Base-by-base conservation (phyloP, 1,140 invertebrate species). In the Reticulitermes speratus region DNA sequence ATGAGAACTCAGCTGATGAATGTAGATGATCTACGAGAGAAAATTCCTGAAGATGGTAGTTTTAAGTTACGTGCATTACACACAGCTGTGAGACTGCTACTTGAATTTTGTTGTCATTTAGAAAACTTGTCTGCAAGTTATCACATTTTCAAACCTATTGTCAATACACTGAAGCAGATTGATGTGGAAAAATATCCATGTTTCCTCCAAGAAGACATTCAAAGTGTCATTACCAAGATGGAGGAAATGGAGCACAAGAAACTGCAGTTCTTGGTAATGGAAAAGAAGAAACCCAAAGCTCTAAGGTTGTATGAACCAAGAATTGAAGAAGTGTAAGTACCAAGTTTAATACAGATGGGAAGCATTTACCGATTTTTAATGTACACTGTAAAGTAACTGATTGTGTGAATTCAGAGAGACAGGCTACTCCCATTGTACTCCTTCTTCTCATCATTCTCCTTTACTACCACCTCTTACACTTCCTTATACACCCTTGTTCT, bases 251-350 rank as follows among this genome's bases (percentile, higher is more conserved):
- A 14, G 7, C 65, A 81, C 19, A n/a, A 83, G 30, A 84, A 45
- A 45, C 82, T 84, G 48, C 82, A 69, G 19, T 69, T 65, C 52
- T 44, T 86, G 30, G 83, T 84, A 2, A 90, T 93, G 75, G 92
- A 93, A 65, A 93, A 95, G 87, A 95, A 95, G 86, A 96, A 94
- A 89, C 97, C 97, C 0, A 97, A 97, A 90, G 93, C 95, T 11
- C 90, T 98, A 81, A 95, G 95, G 88, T 90, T 97, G 44, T 96
- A 97, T 89, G 97, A 98, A 91, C 97, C 97, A 0, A 93, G 94
- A 88, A 94, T 98, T 87, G 95, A 96, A 88, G 94, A 94, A 90
- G 93, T 96, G 93, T 97, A 95, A 92, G 94, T 95, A 90, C 87
- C 88, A 84, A 88, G 85, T 84, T 38, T 81, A 87, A 12, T 85